Conservation (phyloP, 2,113 vertebrate genomes). For the Chitala chitala region DNA sequence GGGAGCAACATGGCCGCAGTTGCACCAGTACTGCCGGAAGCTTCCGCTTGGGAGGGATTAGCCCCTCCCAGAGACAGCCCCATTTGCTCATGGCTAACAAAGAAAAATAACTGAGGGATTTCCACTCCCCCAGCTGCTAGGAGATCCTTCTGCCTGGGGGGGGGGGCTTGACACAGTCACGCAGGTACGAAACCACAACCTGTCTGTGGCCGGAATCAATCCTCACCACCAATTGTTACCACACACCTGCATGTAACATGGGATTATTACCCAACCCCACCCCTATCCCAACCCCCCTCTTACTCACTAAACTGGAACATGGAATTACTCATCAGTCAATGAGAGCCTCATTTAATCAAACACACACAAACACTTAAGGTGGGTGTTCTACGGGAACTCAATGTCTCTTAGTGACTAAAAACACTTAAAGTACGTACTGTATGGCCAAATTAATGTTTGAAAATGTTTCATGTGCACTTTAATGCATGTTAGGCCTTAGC, state of each 20-base stretch:
- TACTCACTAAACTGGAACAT: not conserved
- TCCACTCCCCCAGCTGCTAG: slow-evolving; percentile 48
- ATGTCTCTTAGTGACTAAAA: not conserved
- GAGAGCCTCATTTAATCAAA: slow-evolving; percentile 46
- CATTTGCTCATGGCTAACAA: slow-evolving; percentile 59
- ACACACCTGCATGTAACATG: slow-evolving; percentile 59
- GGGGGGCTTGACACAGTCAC: slow-evolving; percentile 21
- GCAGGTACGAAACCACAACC: slow-evolving; percentile 51
- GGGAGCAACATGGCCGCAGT: slow-evolving; percentile 45
- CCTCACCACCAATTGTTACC: slow-evolving; percentile 46
- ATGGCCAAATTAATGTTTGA: too few species aligned
- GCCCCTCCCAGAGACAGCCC: slow-evolving; percentile 31
- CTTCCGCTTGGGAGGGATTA: slow-evolving; percentile 47
- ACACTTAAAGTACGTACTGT: too few species aligned
- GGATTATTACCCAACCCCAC: slow-evolving; percentile 54
- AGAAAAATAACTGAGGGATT: slow-evolving; percentile 52
- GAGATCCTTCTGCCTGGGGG: slow-evolving; percentile 38
- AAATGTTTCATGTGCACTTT: too few species aligned
- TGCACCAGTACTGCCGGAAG: slow-evolving; percentile 42
- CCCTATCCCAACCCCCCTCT: slow-evolving; percentile 30
- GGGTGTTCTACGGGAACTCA: not conserved
- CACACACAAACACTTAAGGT: not conserved
- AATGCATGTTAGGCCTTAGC: too few species aligned
- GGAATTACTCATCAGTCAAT: slow-evolving; percentile 20
- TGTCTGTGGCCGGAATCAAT: slow-evolving; percentile 42